Conservation (phyloP, 1,140 invertebrate genomes). For the Diorhabda elongata region DNA sequence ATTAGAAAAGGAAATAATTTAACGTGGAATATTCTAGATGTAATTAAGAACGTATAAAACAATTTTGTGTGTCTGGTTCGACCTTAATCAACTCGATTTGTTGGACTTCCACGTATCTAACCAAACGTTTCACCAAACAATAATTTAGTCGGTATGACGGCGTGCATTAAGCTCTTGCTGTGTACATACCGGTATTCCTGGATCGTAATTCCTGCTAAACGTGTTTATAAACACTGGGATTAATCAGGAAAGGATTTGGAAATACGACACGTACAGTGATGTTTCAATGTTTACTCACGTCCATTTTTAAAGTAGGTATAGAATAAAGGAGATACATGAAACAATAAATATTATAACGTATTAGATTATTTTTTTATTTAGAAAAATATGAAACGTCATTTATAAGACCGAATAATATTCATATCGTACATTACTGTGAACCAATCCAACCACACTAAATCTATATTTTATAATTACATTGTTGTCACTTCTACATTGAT, state of each 20-base stretch:
- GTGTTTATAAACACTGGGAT: conserved; percentile 16
- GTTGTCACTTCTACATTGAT: too few relatives aligned
- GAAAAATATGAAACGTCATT: too few relatives aligned
- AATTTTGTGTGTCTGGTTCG: conserved; percentile 9
- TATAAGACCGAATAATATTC: too few relatives aligned
- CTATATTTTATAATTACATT: too few relatives aligned
- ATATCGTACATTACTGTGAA: too few relatives aligned
- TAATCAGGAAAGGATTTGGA: conserved; percentile 4
- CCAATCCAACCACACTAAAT: too few relatives aligned
- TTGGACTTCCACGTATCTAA: conserved; percentile 1
- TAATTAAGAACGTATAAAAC: neutral
- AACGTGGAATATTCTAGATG: too few relatives aligned
- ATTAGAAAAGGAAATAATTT: too few relatives aligned
- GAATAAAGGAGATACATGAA: too few relatives aligned
- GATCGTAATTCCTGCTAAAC: conserved; percentile 16
- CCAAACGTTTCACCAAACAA: neutral
- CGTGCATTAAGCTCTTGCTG: conserved; percentile 6
- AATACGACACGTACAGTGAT: neutral
- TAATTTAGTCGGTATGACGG: conserved; percentile 4
- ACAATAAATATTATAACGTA: too few relatives aligned
- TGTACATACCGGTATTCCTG: conserved; percentile 4
- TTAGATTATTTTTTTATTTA: too few relatives aligned
- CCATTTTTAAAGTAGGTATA: too few relatives aligned
- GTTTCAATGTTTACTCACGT: neutral
- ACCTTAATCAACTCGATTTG: conserved; percentile 15